Base-by-base conservation (phyloP, 2,797 vertebrate species). In the Pelodytes ibericus region DNA sequence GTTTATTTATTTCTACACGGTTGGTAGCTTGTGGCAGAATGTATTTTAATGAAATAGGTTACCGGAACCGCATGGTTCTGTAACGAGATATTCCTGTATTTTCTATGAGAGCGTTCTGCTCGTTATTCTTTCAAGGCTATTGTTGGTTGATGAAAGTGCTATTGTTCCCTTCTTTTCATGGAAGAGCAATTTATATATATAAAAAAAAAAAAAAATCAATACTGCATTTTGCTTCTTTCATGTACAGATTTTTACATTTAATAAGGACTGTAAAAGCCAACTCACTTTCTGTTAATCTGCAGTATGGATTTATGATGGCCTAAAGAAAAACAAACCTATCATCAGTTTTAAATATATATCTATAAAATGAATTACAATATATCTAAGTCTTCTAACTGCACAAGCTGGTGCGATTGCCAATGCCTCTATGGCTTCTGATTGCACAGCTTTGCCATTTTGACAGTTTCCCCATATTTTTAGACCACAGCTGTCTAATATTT, bases 171-270 rank as follows among this genome's bases (percentile, higher is more conserved):
- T 36, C 29, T 69, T 70, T 70, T 51, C 24, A 76, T 10, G 27
- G 63, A 75, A 75, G 27, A 75, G 27, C 64, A 75, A 68, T 75
- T 60, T 68, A 60, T 59, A 60, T n/a, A n/a, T n/a, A n/a, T n/a
- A n/a, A n/a, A n/a, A n/a, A n/a, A n/a, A n/a, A n/a, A n/a, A n/a
- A 75, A 49, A 75, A 75, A 75, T 68, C 72, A 75, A 75, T 75
- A 75, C 9, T 26, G 63, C 39, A 60, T 60, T 75, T 68, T 75
- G 27, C 64, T 69, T 53, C 29, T 76, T 56, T 11, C 44, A 41
- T 53, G 31, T 63, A 24, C 58, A 41, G 44, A 76, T 62, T 63
- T 53, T 76, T 70, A 76, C 24, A 56, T 76, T 56, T 63, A 76
- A 63, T 70, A 76, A 56, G 59, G 13, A 20, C 57, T 56, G 58